A percentile compares a stretch with the other conserved stretches of the same genome.
These are phyloP conservation scores for Bombus balteatus DNA, from an alignment of 1,140 invertebrate species.

Conservation along the genomic window DNA sequence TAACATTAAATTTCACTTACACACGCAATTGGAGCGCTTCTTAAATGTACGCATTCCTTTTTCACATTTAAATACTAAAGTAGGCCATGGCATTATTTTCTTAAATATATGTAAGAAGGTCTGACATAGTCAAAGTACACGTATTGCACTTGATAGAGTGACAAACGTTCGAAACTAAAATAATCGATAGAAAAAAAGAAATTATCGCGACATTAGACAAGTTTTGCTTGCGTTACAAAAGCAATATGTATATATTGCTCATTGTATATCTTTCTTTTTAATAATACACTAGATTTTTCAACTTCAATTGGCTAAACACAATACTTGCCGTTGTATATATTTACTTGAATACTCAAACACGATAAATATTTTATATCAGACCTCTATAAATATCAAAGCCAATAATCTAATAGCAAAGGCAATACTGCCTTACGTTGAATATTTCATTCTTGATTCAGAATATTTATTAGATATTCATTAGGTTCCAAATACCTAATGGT, in stretches of 20 bases:
- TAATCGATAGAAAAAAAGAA: neutral
- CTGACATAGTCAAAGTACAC: constrained; percentile 55
- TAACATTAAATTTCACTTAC: constrained; percentile 57
- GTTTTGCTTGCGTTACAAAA: neutral
- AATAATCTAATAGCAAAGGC: constrained; percentile 63
- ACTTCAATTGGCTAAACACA: constrained; percentile 8
- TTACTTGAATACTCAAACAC: constrained; percentile 1
- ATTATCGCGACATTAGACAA: neutral
- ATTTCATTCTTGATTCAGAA: constrained; percentile 60
- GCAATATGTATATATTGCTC: neutral
- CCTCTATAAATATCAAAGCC: constrained; percentile 54
- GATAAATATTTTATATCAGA: constrained; percentile 51
- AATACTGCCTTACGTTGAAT: constrained; percentile 64
- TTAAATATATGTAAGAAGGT: constrained; percentile 60
- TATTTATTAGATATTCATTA: constrained; percentile 56
- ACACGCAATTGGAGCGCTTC: constrained; percentile 25
- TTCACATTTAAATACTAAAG: constrained; percentile 71
- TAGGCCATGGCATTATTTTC: constrained; percentile 74
- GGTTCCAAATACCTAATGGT: constrained; percentile 39
- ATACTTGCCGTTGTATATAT: neutral
- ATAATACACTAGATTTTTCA: constrained; percentile 7
- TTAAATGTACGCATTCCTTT: constrained; percentile 56
- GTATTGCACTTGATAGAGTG: neutral
- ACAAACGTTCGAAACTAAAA: neutral
- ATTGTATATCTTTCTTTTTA: constrained; percentile 5